These are phyloP conservation scores for Clarias fuscus DNA, from an alignment of 2,797 vertebrate species.

Conservation along the genomic window DNA sequence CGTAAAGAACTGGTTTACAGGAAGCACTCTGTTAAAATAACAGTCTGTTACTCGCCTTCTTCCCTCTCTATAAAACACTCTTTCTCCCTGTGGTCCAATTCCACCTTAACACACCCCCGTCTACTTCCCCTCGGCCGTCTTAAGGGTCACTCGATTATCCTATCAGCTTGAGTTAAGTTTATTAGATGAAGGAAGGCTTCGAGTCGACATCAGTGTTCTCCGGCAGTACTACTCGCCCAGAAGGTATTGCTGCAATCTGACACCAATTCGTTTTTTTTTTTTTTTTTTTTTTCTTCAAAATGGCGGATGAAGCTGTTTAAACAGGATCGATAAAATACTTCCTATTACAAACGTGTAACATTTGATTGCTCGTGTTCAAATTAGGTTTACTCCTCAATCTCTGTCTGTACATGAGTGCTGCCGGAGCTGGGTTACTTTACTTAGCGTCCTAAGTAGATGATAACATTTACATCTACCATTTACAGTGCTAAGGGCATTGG, in stretches of 20 bases:
- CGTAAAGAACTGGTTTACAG: slow-evolving; percentile 41
- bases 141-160: slow-evolving; percentile 41
- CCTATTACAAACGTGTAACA: slow-evolving; percentile 3
- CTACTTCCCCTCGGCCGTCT: slow-evolving; percentile 24
- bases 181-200: slow-evolving; percentile 20
- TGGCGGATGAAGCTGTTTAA: slow-evolving; percentile 20
- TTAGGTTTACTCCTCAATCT: slow-evolving; percentile 4
- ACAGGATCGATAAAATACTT: slow-evolving; percentile 17
- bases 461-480: too few species aligned
- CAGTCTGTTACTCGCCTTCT: slow-evolving; percentile 16
- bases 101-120: slow-evolving; percentile 5
- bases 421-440: slow-evolving; percentile 4
- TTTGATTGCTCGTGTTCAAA: slow-evolving; percentile 15
- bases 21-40: slow-evolving; percentile 39
- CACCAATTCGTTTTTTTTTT: slow-evolving; percentile 13
- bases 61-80: not conserved
- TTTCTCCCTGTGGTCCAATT: slow-evolving; percentile 16
- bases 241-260: slow-evolving; percentile 30
- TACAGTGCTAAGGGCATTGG: too few species aligned
- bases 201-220: slow-evolving; percentile 21
- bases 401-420: not conserved
- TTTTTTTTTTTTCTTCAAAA: not conserved
- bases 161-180: slow-evolving; percentile 39
- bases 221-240: slow-evolving; percentile 10
- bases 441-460: not conserved